Evolutionary conservation across 2,113 vertebrate species (phyloP), one percentile per base, ranked within the genome.

Genomic region (Gobiocypris rarus): DNA sequence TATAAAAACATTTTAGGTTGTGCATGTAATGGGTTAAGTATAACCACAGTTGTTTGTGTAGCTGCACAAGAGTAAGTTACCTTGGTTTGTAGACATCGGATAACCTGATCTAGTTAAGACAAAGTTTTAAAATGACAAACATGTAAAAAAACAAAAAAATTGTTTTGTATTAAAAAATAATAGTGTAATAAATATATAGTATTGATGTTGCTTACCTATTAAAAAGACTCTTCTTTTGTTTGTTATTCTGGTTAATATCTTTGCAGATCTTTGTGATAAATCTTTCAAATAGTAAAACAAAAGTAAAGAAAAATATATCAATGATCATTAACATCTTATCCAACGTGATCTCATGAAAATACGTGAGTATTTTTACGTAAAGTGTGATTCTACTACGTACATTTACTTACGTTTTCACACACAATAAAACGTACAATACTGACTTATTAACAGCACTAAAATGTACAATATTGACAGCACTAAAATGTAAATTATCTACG

Each of bases 241-340:
- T 82, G 48, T 83, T 82, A 26, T n/a, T 81, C 11, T 79, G 88
- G 59, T 86, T 89, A 81, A 90, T 86, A 6, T 91, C 75, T 45
- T 56, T 83, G 77, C 91, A 87, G 75, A 92, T 86, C 89, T 96
- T 97, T 31, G 93, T 96, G 86, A 98, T 89, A 84, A 97, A 92
- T 85, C 97, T 98, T 71, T 28, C 73, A 74, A 31, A 75, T 87
- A 89, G 87, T 19, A 88, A 87, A 81, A 26, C 41, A 7, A 71
- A 50, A 34, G 26, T 43, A 38, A 65, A 65, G 6, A 52, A 24
- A 28, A 9, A 28, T 65, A 65, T 19, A 50, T 26, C 34, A 75
- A n/a, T 77, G 54, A 41, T 38, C 2, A 77, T 26, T 41, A 9
- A 41, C 43, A 45, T 41, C n/a, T 73, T 3, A 24, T 48, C 31